A percentile compares a stretch with the other conserved stretches of the same genome.
Conservation (phyloP, 2,888 invertebrate species). For the Drosophila conformis region DNA sequence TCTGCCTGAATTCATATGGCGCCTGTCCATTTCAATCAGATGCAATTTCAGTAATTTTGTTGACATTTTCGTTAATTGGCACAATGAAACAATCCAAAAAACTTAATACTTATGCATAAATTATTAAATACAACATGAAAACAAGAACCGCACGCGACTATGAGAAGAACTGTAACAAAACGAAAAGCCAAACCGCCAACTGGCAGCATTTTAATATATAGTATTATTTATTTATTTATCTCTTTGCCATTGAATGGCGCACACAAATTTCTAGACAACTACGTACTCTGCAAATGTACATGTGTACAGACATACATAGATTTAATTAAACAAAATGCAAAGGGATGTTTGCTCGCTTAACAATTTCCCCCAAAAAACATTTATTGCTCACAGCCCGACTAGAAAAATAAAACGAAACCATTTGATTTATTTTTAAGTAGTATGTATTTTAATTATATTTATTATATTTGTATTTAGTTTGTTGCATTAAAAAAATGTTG, state of each 20-base stretch:
- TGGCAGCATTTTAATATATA: conserved; percentile 40
- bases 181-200: conserved; percentile 56
- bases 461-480: conserved; percentile 65
- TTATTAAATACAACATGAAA: conserved; percentile 53
- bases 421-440: conserved; percentile 52
- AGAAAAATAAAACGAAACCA: conserved; percentile 14
- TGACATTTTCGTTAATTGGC: conserved; percentile 14
- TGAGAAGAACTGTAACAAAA: conserved; percentile 51
- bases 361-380: conserved; percentile 20
- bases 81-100: conserved; percentile 9
- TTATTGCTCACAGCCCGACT: not conserved
- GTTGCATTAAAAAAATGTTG: conserved; percentile 50
- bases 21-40: conserved; percentile 54
- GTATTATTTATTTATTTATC: conserved; percentile 57
- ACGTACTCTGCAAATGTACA: not conserved
- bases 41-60: conserved; percentile 9
- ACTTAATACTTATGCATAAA: conserved; percentile 16
- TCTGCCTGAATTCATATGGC: conserved; percentile 29
- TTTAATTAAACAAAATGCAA: conserved; percentile 16
- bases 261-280: conserved; percentile 14
- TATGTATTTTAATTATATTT: conserved; percentile 75
- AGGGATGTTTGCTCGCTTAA: conserved; percentile 31
- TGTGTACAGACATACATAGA: not conserved
- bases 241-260: conserved; percentile 39
- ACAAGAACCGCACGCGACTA: conserved; percentile 51